Base-by-base conservation (phyloP, 2,888 invertebrate species). In the Aphrophora alni region DNA sequence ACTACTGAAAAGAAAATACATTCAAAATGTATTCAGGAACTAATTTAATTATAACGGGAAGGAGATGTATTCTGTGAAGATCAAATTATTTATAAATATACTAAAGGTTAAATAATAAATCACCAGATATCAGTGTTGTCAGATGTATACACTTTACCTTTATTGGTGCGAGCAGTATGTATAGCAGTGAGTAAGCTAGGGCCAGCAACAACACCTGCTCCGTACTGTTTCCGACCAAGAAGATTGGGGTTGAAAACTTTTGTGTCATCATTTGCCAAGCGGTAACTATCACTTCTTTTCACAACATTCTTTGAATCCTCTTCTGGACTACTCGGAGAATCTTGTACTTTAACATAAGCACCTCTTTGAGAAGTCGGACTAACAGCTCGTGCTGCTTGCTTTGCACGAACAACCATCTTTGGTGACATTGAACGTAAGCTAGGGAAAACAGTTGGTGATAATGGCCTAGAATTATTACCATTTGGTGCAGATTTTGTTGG, bases 221-320 rank as follows among this genome's bases (percentile, higher is more conserved):
- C 89, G 77, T 87, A 86, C 81, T 87, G 86, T 73, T 86, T 86
- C 17, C 86, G 85, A 17, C 87, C 86, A 5, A 82, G 86, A 0
- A 87, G 85, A 81, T 87, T 88, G 0, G 88, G 88, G 80, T 86
- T 86, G 74, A 84, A 82, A 14, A 80, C 80, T 69, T 83, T 84
- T 10, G 82, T 90, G 27, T 93, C 92, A 84, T 92, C 92, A 88
- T 95, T 95, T 21, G 96, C 96, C 88, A 94, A 91, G 84, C 95
- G 92, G 87, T 96, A 96, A 88, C 95, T 96, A 88, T 96, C 95
- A 87, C 95, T 95, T 82, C 96, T 93, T 88, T 94, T 95, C 73
- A 95, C 90, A 89, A 92, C 92, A 21, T 82, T 84, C 75, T 85
- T 85, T 85, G 84, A 78, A 84, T 86, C 82, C 85, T 85, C 85